Evolutionary conservation across 92 coral and sea anemone genomes (phyloP).

Genomic region (Metridium senile): DNA sequence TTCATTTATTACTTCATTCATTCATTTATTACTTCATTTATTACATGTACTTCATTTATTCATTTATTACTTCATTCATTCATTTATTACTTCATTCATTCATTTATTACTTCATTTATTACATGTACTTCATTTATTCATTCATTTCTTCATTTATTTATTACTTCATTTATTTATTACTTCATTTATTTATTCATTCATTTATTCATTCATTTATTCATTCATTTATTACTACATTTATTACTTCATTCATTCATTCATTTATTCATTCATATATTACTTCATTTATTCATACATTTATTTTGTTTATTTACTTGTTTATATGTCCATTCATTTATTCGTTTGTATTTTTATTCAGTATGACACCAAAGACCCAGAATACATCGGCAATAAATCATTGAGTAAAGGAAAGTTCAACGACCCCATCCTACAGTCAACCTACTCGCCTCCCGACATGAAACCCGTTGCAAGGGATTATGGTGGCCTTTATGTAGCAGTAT

Average conservation of each 20-base stretch:
- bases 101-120: too few relatives aligned
- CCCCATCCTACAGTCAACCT: conserved; percentile 49
- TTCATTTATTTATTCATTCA: not conserved
- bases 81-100: not conserved
- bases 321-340: not conserved
- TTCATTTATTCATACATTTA: not conserved
- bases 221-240: too few relatives aligned
- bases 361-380: conserved; percentile 23
- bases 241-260: not conserved
- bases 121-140: too few relatives aligned
- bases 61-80: too few relatives aligned
- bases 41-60: too few relatives aligned
- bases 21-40: too few relatives aligned
- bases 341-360: not conserved
- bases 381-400: not conserved
- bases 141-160: not conserved
- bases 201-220: not conserved
- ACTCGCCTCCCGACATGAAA: conserved; percentile 64
- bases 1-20: not conserved
- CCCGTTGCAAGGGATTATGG: conserved; percentile 73
- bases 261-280: not conserved
- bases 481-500: conserved; percentile 52
- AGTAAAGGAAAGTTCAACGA: conserved; percentile 42
- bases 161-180: not conserved
- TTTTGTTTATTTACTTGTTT: not conserved